Percentiles rank a stretch among this genome's conserved stretches.
phyloP scores from a whole-genome alignment of 64 coral and sea anemone genomes.

The Hydrozoanthus tunicans region DNA sequence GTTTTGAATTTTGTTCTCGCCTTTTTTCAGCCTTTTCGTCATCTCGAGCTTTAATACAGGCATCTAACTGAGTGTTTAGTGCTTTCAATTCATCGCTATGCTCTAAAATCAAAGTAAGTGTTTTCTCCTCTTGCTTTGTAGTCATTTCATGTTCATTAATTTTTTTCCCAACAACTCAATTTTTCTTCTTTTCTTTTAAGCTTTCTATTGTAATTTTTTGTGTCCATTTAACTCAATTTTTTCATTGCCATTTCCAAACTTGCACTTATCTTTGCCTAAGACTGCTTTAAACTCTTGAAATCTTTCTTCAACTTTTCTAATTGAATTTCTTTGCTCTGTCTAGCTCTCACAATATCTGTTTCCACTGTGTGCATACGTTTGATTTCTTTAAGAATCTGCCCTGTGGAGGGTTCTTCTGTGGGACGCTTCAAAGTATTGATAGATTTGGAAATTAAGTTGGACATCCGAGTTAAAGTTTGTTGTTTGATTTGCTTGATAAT shows the following conservation, averaged over 20 bases:
- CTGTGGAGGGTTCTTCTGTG: neutral
- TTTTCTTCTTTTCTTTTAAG: neutral
- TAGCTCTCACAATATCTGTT: no score
- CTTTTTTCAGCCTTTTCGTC: neutral
- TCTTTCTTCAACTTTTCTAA: no score
- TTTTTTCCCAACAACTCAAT: neutral
- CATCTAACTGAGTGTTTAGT: neutral
- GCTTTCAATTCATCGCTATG: neutral
- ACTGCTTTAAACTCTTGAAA: no score
- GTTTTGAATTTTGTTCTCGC: slow-evolving; percentile 7
- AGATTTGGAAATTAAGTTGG: neutral
- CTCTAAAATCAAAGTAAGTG: slow-evolving; percentile 12
- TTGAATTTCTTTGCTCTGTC: no score
- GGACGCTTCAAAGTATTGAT: neutral
- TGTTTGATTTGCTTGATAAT: slow-evolving; percentile 8
- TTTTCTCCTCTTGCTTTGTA: neutral
- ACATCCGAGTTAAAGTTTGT: neutral
- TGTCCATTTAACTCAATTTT: neutral
- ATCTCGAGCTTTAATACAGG: neutral
- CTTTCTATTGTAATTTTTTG: neutral
- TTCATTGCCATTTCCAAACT: no score
- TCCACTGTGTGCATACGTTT: neutral
- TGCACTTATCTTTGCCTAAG: no score
- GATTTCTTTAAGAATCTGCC: neutral
- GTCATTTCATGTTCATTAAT: neutral